Evolutionary conservation across 2,113 vertebrate species (phyloP), one percentile per base, ranked within the genome.

Genomic region (Enhydra lutris): DNA sequence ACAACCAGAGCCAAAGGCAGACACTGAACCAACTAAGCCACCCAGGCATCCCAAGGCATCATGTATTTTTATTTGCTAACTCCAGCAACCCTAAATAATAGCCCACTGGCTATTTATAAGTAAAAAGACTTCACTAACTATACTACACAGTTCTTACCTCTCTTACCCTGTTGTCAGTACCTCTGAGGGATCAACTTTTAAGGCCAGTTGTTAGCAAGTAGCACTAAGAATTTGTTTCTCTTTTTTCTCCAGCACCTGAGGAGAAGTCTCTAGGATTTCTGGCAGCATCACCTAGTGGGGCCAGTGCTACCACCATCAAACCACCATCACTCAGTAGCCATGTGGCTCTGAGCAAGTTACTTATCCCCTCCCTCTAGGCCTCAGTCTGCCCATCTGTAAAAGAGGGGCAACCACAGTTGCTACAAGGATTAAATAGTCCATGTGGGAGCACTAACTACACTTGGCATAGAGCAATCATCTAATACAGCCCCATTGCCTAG

Each of bases 51-150:
- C 59, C 24, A 61, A 61, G 26, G 18, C 17, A 87, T 81, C 15
- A 10, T 39, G 17, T 92, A 50, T 83, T 94, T 97, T 80, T 91
- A 96, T 69, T 85, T 94, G 65, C 36, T 86, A 92, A 69, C 8
- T 89, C 2, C 31, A 47, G 42, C 8, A 74, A 80, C 29, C 14
- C 50, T 88, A 88, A 91, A 42, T 18, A 94, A 76, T 67, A 36
- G 34, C 31, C 18, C 29, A 84, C 74, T 95, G 71, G 74, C 31
- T 90, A 39, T 23, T 45, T 42, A 69, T 1, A 31, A 23, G 61
- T 85, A 10, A 73, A 88, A 94, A 47, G 34, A 36, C 13, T 61
- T 88, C 34, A 97, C 50, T 90, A 50, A 80, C 47, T 81, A 13
- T 29, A 61, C n/a, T 61, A n/a, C 17, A 69, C 1, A 45, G 34